Conservation (phyloP, 2,888 invertebrate species). For the Pegoplata infirma region DNA sequence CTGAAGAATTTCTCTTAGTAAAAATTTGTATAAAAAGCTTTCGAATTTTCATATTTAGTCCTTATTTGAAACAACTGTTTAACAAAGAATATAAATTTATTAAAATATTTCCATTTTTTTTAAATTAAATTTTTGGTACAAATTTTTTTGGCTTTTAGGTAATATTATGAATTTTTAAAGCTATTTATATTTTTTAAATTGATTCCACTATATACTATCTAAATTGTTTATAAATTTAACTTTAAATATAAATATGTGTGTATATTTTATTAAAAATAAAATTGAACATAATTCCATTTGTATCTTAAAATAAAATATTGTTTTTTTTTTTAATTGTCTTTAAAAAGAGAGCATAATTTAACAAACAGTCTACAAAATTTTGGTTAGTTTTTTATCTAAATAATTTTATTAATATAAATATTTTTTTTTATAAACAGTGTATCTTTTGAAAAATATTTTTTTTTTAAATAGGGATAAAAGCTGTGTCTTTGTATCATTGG, state of each 20-base stretch:
- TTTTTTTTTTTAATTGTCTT: conserved; percentile 1
- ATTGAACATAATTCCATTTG: conserved; percentile 1
- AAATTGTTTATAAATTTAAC: conserved; percentile 6
- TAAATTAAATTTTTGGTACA: conserved; percentile 16
- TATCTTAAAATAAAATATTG: conserved; percentile 5
- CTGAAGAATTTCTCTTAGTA: too few species aligned
- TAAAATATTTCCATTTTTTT: background rate
- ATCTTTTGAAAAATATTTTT: too few species aligned
- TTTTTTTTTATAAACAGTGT: background rate
- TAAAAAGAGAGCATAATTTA: conserved; percentile 18
- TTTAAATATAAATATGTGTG: conserved; percentile 8
- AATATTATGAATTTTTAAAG: conserved; percentile 11
- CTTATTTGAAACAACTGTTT: background rate
- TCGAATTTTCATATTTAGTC: background rate
- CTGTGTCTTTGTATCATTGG: too few species aligned
- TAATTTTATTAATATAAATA: background rate
- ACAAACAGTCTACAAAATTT: conserved; percentile 27
- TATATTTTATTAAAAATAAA: conserved; percentile 11
- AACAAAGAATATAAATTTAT: background rate
- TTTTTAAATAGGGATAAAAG: too few species aligned
- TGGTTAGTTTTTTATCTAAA: background rate
- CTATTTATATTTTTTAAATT: background rate
- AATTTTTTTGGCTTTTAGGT: conserved; percentile 13
- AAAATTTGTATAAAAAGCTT: background rate
- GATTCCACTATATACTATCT: background rate